Evolutionary conservation across 2,797 vertebrate genomes (phyloP), one percentile per base, ranked within the genome.

Genomic region (Threskiornis aethiopicus): DNA sequence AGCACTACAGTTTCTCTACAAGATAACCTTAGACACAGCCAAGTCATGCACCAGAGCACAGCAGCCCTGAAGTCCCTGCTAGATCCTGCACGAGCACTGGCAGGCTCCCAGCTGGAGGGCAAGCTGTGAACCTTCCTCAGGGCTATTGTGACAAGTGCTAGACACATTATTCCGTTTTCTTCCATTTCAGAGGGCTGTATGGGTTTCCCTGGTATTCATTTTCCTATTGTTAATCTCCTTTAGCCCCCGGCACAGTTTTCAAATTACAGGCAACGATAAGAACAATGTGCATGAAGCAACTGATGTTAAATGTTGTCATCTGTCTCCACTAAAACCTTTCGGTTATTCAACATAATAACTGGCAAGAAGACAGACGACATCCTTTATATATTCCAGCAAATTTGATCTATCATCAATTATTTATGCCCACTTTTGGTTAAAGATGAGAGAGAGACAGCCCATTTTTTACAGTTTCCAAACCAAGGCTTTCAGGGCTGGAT

Each of bases 171-270:
- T 91, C 69, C 42, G 52, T 90, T 86, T 90, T 35, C 20, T 85
- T 93, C 81, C 80, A 61, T 93, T 96, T 78, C 85, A 71, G 59
- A 78, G 52, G 89, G 59, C 73, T 92, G 4, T 67, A 49, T 57
- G 81, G 61, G 44, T 96, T 95, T 91, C 58, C 41, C 57, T 5
- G 9, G 39, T 80, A 92, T 84, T 91, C 65, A 69, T 94, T 97
- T 97, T 91, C 78, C 58, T 85, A 20, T 86, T 94, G 77, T 47
- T 92, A 75, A 97, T 76, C 89, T 96, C 72, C 75, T 88, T 87
- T 93, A 88, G 90, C 86, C 64, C 24, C 67, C 78, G 95, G 87
- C 83, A 97, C 39, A 37, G 89, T 95, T 97, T 97, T 95, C 57
- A 89, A 94, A 95, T 94, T 70, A 82, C 77, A 82, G 73, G 84